These are phyloP conservation scores for Euthynnus affinis DNA, from an alignment of 2,797 vertebrate species.

Conservation along the genomic window DNA sequence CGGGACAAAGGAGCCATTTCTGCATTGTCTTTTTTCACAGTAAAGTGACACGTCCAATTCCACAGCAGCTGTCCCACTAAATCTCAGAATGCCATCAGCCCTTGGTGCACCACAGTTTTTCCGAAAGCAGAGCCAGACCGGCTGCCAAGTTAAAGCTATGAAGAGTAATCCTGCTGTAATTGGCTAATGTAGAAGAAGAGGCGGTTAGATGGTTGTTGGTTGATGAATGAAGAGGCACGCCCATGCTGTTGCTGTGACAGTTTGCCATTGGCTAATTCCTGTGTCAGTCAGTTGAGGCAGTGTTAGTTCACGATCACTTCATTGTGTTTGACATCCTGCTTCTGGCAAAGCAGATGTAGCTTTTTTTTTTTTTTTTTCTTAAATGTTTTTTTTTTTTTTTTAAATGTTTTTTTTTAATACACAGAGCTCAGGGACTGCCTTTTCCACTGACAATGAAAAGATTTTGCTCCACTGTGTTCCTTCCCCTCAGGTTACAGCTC, in stretches of 20 bases:
- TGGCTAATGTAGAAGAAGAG: constrained; percentile 74
- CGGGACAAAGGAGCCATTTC: constrained; percentile 24
- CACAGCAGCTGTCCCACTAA: constrained; percentile 53
- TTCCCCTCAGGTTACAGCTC: constrained; percentile 33
- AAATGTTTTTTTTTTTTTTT: not conserved
- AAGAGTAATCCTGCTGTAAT: constrained; percentile 72
- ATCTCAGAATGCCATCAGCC: constrained; percentile 61
- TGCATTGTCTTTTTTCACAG: constrained; percentile 51
- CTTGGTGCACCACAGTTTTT: constrained; percentile 66
- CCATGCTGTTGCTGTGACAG: constrained; percentile 54
- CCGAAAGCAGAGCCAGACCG: constrained; percentile 63
- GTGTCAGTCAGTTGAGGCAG: constrained; percentile 76
- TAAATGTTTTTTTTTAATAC: not conserved
- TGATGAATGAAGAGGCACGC: constrained; percentile 73
- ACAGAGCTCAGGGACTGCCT: constrained; percentile 46
- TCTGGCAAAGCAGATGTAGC: constrained; percentile 45
- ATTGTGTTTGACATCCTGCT: constrained; percentile 59
- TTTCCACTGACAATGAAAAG: constrained; percentile 32
- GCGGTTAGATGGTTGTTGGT: constrained; percentile 66
- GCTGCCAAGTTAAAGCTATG: constrained; percentile 83
- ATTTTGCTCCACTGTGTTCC: constrained; percentile 22
- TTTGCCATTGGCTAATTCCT: constrained; percentile 65
- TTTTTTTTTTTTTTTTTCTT: constrained; percentile 4
- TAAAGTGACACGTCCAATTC: constrained; percentile 51
- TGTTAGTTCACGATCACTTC: constrained; percentile 70